Conservation (phyloP, 2,888 invertebrate genomes). For the Chaetogeoica ovagalla region DNA sequence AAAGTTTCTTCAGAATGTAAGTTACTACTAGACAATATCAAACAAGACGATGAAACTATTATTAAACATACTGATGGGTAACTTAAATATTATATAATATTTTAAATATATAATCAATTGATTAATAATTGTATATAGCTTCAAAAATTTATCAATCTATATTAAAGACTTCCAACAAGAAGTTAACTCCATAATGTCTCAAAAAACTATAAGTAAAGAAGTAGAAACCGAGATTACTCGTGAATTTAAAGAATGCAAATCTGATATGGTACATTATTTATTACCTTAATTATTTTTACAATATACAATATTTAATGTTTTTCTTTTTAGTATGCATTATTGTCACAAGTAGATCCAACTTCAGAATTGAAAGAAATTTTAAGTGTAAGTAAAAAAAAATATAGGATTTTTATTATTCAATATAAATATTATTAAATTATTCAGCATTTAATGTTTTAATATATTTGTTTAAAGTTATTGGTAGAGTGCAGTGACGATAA, state of each 20-base stretch:
- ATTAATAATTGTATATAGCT: background rate
- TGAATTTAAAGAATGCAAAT: constrained; percentile 50
- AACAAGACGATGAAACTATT: constrained; percentile 25
- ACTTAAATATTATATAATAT: constrained; percentile 7
- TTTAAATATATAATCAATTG: background rate
- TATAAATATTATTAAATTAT: background rate
- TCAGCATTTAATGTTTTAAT: background rate
- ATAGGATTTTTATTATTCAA: background rate
- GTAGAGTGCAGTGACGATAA: constrained; percentile 23
- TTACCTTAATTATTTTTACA: background rate
- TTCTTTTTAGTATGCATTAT: constrained; percentile 33
- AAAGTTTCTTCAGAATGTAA: constrained; percentile 32
- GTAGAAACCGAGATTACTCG: constrained; percentile 7
- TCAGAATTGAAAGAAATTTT: constrained; percentile 32
- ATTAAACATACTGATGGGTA: constrained; percentile 27
- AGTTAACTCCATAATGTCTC: background rate
- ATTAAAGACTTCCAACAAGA: constrained; percentile 35
- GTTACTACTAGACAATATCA: constrained; percentile 26
- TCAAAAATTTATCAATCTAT: constrained; percentile 15
- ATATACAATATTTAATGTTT: background rate
- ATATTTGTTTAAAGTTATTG: constrained; percentile 35
- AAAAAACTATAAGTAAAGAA: constrained; percentile 27
- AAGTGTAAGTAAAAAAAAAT: constrained; percentile 28
- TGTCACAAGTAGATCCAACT: constrained; percentile 26
- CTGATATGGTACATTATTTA: constrained; percentile 28